phyloP scores from a whole-genome alignment of 2,797 vertebrate species.

The Perodicticus potto region DNA sequence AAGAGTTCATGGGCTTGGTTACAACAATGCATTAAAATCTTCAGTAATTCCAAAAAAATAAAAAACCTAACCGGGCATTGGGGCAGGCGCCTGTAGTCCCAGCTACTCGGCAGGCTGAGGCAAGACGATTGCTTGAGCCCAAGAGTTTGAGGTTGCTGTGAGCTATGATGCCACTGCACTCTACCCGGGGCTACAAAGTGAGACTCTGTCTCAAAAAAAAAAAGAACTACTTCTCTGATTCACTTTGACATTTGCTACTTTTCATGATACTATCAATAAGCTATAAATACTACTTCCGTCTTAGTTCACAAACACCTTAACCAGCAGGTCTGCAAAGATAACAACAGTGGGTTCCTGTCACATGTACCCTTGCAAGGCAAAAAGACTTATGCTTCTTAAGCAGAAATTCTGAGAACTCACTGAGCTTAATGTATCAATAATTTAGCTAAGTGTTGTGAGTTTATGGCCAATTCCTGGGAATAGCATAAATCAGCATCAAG shows the following conservation, averaged over 20 bases:
- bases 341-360: constrained; percentile 70
- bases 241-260: constrained; percentile 15
- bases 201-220: background rate
- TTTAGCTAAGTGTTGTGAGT: constrained; percentile 55
- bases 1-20: background rate
- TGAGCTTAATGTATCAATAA: constrained; percentile 42
- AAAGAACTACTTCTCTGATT: constrained; percentile 17
- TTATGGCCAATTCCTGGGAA: constrained; percentile 58
- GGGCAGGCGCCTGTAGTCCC: too few relatives aligned
- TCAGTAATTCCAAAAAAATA: background rate
- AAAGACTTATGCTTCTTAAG: constrained; percentile 72
- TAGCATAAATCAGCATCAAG: constrained; percentile 12
- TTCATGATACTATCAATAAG: background rate
- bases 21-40: constrained; percentile 16
- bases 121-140: too few relatives aligned
- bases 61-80: too few relatives aligned
- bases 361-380: constrained; percentile 69
- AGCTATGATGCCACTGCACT: too few relatives aligned
- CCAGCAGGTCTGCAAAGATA: constrained; percentile 67
- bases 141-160: too few relatives aligned
- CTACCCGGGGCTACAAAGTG: too few relatives aligned
- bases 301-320: constrained; percentile 64
- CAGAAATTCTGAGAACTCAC: constrained; percentile 68
- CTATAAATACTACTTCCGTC: constrained; percentile 59
- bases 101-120: too few relatives aligned